Conservation (phyloP, 1,140 invertebrate species). For the Nebria ingens region DNA sequence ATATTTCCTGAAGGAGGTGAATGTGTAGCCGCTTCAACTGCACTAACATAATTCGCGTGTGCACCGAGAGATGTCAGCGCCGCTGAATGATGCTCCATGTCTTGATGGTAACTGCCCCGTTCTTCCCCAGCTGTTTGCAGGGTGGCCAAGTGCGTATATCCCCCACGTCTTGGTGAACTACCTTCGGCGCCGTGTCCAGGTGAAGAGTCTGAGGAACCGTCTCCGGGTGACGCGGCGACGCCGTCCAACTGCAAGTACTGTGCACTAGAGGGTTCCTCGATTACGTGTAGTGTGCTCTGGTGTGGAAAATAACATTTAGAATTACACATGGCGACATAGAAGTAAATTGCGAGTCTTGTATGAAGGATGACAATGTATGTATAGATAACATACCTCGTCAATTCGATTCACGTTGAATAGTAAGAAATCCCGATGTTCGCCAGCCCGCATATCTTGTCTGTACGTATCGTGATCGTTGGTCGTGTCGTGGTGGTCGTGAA, state of each 20-base stretch:
- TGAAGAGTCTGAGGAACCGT: not conserved
- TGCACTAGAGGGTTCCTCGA: not conserved
- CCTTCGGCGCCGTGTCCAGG: not conserved
- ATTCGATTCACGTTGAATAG: not conserved
- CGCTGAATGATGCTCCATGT: not conserved
- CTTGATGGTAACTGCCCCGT: not conserved
- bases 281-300: not conserved
- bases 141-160: not conserved
- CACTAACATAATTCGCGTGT: not conserved
- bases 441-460: not conserved
- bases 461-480: not conserved
- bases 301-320: not conserved
- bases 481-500: not conserved
- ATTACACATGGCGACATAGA: too few relatives aligned
- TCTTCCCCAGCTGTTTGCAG: not conserved
- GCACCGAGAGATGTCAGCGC: not conserved
- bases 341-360: too few relatives aligned
- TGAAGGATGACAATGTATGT: too few relatives aligned
- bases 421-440: not conserved
- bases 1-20: not conserved
- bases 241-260: not conserved
- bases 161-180: not conserved
- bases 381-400: constrained; percentile 1
- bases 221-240: not conserved
- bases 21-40: not conserved